A percentile compares a stretch with the other conserved stretches of the same genome.
Conservation (phyloP, 1,140 invertebrate genomes). For the Drosophila lacteicornis region DNA sequence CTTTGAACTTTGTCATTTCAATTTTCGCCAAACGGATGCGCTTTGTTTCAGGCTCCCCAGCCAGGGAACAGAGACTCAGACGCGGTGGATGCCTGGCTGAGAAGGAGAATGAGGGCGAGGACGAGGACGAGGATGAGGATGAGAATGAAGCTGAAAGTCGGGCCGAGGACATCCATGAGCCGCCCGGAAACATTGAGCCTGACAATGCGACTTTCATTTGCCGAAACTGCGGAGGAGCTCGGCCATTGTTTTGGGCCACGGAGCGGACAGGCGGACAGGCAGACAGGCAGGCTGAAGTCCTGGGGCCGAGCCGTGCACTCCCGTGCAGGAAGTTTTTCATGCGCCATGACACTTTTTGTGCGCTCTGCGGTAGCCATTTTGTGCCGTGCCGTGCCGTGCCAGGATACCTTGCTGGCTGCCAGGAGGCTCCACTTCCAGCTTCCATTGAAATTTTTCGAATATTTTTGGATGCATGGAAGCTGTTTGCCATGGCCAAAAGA, state of each 20-base stretch:
- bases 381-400: slow-evolving; percentile 28
- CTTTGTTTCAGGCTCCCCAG: slow-evolving; percentile 73
- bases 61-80: slow-evolving; percentile 19
- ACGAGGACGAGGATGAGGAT: background rate
- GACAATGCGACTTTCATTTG: slow-evolving; percentile 82
- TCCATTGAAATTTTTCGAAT: slow-evolving; percentile 71
- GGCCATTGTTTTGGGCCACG: slow-evolving; percentile 76
- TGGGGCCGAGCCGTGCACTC: slow-evolving; percentile 35
- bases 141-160: slow-evolving; percentile 22
- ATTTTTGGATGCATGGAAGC: slow-evolving; percentile 82
- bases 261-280: slow-evolving; percentile 38
- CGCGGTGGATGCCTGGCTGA: slow-evolving; percentile 19
- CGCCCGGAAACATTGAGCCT: slow-evolving; percentile 78
- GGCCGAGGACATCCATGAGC: slow-evolving; percentile 48
- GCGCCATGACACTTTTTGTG: slow-evolving; percentile 83
- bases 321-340: slow-evolving; percentile 79
- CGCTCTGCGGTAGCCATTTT: slow-evolving; percentile 74
- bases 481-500: slow-evolving; percentile 77
- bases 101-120: slow-evolving; percentile 19
- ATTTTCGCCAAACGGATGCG: slow-evolving; percentile 84
- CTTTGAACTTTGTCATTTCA: slow-evolving; percentile 85
- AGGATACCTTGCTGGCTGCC: slow-evolving; percentile 64
- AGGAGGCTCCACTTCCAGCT: slow-evolving; percentile 36
- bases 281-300: slow-evolving; percentile 32
- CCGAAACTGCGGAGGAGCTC: slow-evolving; percentile 67